Evolutionary conservation across 2,888 invertebrate species (phyloP).

Genomic region (Chrysina gloriosa): DNA sequence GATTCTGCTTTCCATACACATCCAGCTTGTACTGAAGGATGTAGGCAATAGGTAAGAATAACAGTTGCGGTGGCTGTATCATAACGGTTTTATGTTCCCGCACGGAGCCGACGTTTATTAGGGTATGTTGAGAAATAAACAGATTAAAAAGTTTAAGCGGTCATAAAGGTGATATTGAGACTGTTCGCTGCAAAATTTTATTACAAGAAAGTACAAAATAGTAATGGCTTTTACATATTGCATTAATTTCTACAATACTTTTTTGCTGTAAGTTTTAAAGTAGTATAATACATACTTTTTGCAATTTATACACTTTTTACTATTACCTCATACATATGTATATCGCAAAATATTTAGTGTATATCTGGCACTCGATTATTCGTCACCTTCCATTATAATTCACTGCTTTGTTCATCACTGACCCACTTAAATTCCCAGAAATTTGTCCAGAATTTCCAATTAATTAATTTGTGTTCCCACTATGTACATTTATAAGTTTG

Average conservation of each 20-base stretch:
- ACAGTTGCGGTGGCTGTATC: conserved; percentile 11
- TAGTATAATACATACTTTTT: no score
- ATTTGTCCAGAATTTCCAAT: no score
- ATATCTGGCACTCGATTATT: no score
- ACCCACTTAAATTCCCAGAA: no score
- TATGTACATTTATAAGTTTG: no score
- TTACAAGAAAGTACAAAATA: not conserved
- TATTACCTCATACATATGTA: no score
- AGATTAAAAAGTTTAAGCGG: conserved; percentile 30
- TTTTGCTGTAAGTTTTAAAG: no score
- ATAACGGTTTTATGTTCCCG: conserved; percentile 26
- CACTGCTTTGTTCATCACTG: no score
- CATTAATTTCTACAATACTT: not conserved
- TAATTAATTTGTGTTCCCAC: no score
- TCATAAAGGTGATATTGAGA: conserved; percentile 25
- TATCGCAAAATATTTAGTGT: no score
- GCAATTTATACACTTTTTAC: no score
- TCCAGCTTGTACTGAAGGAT: not conserved
- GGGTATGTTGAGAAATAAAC: conserved; percentile 23
- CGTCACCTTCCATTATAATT: no score
- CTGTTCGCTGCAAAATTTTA: conserved; percentile 8
- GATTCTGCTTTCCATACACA: not conserved
- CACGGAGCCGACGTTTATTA: conserved; percentile 15
- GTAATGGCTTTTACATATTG: conserved; percentile 10
- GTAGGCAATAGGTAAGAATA: not conserved